phyloP scores from a whole-genome alignment of 1,140 invertebrate species.

The Mactra quadrangularis region DNA sequence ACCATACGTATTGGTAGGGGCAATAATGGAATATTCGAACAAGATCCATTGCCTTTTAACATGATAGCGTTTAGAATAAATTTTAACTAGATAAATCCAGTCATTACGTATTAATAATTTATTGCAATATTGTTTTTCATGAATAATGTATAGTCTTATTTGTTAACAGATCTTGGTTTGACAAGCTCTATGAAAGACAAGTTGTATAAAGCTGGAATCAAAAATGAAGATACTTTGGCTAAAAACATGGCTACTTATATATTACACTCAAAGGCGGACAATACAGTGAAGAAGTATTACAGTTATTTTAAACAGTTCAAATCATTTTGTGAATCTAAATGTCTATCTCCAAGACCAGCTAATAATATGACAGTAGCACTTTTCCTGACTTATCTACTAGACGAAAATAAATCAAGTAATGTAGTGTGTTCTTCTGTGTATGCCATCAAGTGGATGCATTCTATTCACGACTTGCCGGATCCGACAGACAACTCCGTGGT shows the following conservation, averaged over 20 bases:
- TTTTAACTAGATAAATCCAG: not conserved
- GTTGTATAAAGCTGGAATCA: not conserved
- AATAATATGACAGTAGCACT: not conserved
- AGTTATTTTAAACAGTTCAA: not conserved
- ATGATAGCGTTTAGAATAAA: not conserved
- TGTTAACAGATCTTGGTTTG: too few species aligned
- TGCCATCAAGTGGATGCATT: conserved; percentile 31
- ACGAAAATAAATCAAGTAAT: not conserved
- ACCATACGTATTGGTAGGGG: not conserved
- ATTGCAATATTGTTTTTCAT: not conserved
- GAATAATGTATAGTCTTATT: not conserved
- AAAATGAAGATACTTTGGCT: not conserved
- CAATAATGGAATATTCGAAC: conserved; percentile 12
- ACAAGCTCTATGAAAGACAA: too few species aligned
- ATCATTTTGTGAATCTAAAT: not conserved
- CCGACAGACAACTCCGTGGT: conserved; percentile 39
- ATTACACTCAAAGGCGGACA: not conserved
- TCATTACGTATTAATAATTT: not conserved
- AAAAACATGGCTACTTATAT: conserved; percentile 1
- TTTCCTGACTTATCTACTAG: conserved; percentile 18
- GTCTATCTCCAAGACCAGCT: not conserved
- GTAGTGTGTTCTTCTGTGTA: not conserved
- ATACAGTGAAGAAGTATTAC: conserved; percentile 1
- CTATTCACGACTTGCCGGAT: conserved; percentile 7
- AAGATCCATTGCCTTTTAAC: not conserved